Base-by-base conservation (phyloP, 30 jellyfish, hydroid and myxozoan genomes). In the Sanderia malayensis region DNA sequence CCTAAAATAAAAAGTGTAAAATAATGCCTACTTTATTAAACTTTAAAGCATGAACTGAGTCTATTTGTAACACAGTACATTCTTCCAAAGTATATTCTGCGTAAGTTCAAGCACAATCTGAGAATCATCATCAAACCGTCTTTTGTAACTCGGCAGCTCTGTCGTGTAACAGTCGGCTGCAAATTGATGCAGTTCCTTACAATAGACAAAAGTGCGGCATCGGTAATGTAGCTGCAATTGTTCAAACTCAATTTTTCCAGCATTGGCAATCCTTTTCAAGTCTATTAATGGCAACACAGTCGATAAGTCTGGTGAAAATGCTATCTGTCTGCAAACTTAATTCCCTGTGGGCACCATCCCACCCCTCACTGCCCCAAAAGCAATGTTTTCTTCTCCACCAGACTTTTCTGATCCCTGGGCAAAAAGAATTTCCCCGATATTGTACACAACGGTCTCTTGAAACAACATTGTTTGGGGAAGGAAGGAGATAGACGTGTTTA, bases 171-270 rank as follows among this genome's bases (percentile, higher is more conserved):
- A 15, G 61, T 61, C 30, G 59, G 86, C 33, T 25, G 31, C 76
- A 75, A 25, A 65, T 61, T 75, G 20, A n/a, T 27, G 76, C 86
- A 75, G 68, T 61, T 60, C 30, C 44, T 63, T 55, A 78, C 86
- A 61, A 75, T 60, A 15, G 79, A 22, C 18, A 10, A 19, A 61
- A 75, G 15, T 37, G 76, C 37, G 19, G 28, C 63, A 26, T 75
- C 86, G n/a, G 86, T 75, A 1, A 75, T 20, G 46, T 75, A 75
- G 78, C 86, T 58, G 28, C 86, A 75, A 77, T 78, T 58, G 10
- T 61, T 75, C 46, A 75, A 29, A 59, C 86, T 75, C 10, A 75
- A 29, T 33, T 75, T 75, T 13, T 78, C 19, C 7, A 75, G 33
- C 60, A 29, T 37, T 6, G 70, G 4, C 27, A 75, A 60, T 9